Evolutionary conservation across 1,140 invertebrate genomes (phyloP), one percentile per base, ranked within the genome.

Genomic region (Drosophila truncata): DNA sequence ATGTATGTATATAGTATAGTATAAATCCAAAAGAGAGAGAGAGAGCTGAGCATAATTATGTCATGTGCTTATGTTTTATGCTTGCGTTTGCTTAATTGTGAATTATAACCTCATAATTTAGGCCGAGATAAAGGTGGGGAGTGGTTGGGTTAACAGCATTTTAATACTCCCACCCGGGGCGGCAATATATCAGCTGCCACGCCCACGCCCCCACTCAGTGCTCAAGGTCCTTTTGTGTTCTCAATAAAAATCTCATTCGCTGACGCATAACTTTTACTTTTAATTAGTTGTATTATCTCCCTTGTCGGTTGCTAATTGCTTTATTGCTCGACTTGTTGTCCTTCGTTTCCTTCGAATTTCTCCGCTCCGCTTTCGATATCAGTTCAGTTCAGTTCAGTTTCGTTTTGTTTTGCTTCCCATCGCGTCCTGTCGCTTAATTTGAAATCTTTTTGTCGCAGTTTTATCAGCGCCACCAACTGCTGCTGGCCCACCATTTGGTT

Each of bases 261-360:
- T 88, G 85, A 88, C 85, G 81, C 85, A 88, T 88, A 90, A 88
- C 85, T 88, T 88, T 88, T 85, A 84, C 85, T 90, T 90, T 88
- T 88, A 88, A 88, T 88, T 88, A 88, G 84, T 90, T 90, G 84
- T 88, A 88, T 88, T 88, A 90, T 88, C 85, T 90, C 81, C 81
- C 85, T 85, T 81, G 85, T 90, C 76, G 86, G 44, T 88, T 75
- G 81, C 85, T 88, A 88, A 88, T 88, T 88, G 85, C 84, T 88
- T 88, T 88, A 88, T 88, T 88, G 74, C 85, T 80, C 49, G 60
- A 73, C 66, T 73, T 72, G 67, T 29, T 29, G 33, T 73, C 42
- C 46, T 35, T 44, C 39, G 44, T 37, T 13, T 39, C 23, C 62
- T 25, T 35, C 37, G 37, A 54, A 57, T 39, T 63, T 27, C 37